Percentiles rank a stretch among this genome's conserved stretches.
phyloP scores from a whole-genome alignment of 2,888 invertebrate species.

The Platerodrilus igneus region DNA sequence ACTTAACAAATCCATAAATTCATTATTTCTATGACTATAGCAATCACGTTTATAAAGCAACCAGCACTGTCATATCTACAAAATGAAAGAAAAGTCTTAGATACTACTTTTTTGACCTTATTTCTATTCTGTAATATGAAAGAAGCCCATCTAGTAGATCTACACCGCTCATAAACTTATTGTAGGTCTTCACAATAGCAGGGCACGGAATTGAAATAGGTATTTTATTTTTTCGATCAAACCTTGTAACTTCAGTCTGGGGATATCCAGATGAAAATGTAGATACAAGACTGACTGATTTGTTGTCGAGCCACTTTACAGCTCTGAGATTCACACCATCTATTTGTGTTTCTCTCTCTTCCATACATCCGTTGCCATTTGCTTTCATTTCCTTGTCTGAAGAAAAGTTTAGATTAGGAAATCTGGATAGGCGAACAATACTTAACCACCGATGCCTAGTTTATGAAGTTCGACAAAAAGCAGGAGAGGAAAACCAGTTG shows the following conservation, averaged over 20 bases:
- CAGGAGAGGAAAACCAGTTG: too few species aligned
- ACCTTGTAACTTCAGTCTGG: not conserved
- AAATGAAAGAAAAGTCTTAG: conserved; percentile 2
- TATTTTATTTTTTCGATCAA: conserved; percentile 1
- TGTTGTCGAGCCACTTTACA: conserved; percentile 1
- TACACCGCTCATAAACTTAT: conserved; percentile 3
- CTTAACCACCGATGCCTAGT: too few species aligned
- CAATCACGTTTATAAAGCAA: too few species aligned
- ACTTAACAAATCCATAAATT: too few species aligned
- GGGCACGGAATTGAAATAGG: not conserved
- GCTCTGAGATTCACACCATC: not conserved
- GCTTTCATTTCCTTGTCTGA: conserved; percentile 7
- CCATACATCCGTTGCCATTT: not conserved
- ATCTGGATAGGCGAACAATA: not conserved
- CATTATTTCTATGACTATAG: too few species aligned
- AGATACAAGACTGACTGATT: not conserved
- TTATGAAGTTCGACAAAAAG: too few species aligned
- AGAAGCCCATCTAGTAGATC: not conserved
- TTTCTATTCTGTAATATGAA: not conserved
- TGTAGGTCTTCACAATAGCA: not conserved
- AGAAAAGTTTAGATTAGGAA: conserved; percentile 1
- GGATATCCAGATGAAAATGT: conserved; percentile 1
- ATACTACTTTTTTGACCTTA: not conserved
- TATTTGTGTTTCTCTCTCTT: not conserved
- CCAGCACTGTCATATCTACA: too few species aligned